Base-by-base conservation (phyloP, 1,140 invertebrate species). In the Heliconius congener region DNA sequence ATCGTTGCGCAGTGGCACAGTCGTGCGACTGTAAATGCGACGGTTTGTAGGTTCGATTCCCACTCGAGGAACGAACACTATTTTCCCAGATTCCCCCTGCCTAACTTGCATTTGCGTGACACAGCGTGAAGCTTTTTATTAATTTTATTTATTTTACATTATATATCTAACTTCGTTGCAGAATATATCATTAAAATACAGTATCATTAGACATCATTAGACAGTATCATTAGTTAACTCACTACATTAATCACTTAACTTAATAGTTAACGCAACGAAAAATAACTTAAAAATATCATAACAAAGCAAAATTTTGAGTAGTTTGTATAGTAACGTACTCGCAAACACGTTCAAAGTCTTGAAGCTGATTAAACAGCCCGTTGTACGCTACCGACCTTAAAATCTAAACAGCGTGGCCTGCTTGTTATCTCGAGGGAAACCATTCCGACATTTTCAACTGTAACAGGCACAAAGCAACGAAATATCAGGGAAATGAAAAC, bases 371-470 rank as follows among this genome's bases (percentile, higher is more conserved):
- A 52, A 72, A 72, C 76, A 71, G 39, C 55, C 42, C 37, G 19
- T 42, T 70, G 70, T 76, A 34, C 76, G 50, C 70, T 72, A 75
- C 50, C 23, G 30, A 55, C 70, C 71, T 77, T 76, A 73, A 71
- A 66, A 77, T 80, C 74, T 80, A 76, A 80, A 74, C 74, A 85
- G 78, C 80, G 82, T 84, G 81, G 78, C 85, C 87, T 88, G 88
- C 90, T 91, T 88, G 84, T 90, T 88, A 85, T 89, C 83, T 85
- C 80, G 84, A 83, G 84, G 85, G 88, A 90, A 87, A 85, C 81
- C 85, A 85, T 85, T 84, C 78, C 74, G 81, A 80, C 84, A 82
- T 84, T 84, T 84, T 82, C 84, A 76, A 80, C 82, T 77, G 82
- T 60, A 82, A 80, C 82, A 80, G 84, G 73, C 81, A 82, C 77